Percentiles rank a stretch among this genome's conserved stretches.
These are phyloP conservation scores for Chirona hameri DNA, from an alignment of 2,888 invertebrate species.

Conservation along the genomic window DNA sequence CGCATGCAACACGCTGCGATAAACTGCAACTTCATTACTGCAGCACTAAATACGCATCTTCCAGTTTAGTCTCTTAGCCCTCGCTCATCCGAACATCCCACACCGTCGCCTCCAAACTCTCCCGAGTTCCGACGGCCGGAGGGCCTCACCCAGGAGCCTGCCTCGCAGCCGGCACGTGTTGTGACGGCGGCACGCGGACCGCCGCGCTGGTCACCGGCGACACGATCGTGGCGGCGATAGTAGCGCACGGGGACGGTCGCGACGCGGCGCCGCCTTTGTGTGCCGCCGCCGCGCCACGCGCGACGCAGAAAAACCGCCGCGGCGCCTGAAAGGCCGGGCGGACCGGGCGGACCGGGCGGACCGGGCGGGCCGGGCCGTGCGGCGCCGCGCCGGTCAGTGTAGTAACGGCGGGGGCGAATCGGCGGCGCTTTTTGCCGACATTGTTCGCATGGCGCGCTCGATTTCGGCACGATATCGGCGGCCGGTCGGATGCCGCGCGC, in stretches of 20 bases:
- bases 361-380: neutral
- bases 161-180: neutral
- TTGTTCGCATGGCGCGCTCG: conserved; percentile 4
- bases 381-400: neutral
- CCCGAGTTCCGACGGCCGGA: too few species aligned
- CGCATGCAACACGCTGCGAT: too few species aligned
- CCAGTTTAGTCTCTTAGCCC: too few species aligned
- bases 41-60: too few species aligned
- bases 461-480: neutral
- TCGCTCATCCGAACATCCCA: too few species aligned
- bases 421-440: neutral
- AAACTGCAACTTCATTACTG: too few species aligned
- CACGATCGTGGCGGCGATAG: neutral
- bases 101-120: too few species aligned
- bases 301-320: neutral
- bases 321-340: neutral
- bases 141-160: too few species aligned
- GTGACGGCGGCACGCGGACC: neutral
- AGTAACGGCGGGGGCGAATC: neutral
- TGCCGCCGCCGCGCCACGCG: neutral
- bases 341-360: neutral
- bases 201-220: neutral
- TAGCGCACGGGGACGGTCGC: too few species aligned
- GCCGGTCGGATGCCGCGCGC: neutral
- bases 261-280: neutral